A percentile compares a stretch with the other conserved stretches of the same genome.
Conservation (phyloP, 1,140 invertebrate species). For the Brachionus koreanus region DNA sequence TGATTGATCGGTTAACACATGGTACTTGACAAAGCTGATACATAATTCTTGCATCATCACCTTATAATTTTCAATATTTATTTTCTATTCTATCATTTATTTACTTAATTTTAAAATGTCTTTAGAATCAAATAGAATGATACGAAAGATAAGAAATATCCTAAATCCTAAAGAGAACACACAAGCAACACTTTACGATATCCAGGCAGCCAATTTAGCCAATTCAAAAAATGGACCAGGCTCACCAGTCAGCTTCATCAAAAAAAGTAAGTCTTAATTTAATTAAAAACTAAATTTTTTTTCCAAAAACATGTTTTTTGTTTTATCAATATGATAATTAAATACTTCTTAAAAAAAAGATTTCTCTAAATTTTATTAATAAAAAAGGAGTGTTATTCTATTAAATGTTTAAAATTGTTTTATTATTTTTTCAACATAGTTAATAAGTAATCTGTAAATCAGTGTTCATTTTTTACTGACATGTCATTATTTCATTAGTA, state of each 20-base stretch:
- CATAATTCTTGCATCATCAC: background rate
- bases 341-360: too few species aligned
- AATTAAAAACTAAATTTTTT: background rate
- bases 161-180: slow-evolving; percentile 7
- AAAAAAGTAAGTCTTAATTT: slow-evolving; percentile 16
- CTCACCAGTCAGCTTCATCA: background rate
- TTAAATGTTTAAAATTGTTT: too few species aligned
- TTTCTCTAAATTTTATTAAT: too few species aligned
- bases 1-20: slow-evolving; percentile 29
- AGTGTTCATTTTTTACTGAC: too few species aligned
- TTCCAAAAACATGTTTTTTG: too few species aligned
- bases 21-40: slow-evolving; percentile 20
- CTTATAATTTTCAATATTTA: slow-evolving; percentile 6
- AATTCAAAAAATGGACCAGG: background rate
- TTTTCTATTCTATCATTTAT: background rate
- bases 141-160: slow-evolving; percentile 6
- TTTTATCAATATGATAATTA: too few species aligned
- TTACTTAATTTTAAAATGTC: background rate
- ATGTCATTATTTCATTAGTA: too few species aligned
- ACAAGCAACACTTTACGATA: background rate
- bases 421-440: too few species aligned
- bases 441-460: too few species aligned
- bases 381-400: too few species aligned
- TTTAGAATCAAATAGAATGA: slow-evolving; percentile 29
- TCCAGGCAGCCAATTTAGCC: background rate